phyloP scores from a whole-genome alignment of 2,797 vertebrate species.

The Rhinoraja longicauda region DNA sequence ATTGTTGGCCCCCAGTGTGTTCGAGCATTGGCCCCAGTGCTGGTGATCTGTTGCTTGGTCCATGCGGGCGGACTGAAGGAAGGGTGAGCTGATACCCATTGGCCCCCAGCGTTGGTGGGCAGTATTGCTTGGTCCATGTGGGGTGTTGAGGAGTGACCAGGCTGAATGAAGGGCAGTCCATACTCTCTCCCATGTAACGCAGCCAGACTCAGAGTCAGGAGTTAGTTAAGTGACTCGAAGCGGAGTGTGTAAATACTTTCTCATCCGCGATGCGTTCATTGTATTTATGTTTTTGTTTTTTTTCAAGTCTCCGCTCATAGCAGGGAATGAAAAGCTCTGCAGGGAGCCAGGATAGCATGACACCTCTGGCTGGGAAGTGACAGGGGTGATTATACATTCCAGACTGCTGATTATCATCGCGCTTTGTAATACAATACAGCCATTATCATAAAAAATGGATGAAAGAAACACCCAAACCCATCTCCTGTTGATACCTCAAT shows the following conservation, averaged over 20 bases:
- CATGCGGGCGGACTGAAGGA: too few relatives aligned
- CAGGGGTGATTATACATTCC: slow-evolving; percentile 31
- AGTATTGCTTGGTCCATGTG: background rate
- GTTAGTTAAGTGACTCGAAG: slow-evolving; percentile 13
- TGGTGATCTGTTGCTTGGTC: too few relatives aligned
- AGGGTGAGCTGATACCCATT: too few relatives aligned
- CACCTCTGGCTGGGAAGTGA: slow-evolving; percentile 33
- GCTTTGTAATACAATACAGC: slow-evolving; percentile 35
- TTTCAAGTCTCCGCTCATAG: background rate
- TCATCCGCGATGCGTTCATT: background rate
- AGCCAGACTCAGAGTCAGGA: background rate
- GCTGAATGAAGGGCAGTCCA: background rate
- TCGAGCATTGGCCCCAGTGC: too few relatives aligned
- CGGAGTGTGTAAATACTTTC: slow-evolving; percentile 16
- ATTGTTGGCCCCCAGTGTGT: too few relatives aligned
- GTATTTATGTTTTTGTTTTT: slow-evolving; percentile 28
- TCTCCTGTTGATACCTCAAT: slow-evolving; percentile 14
- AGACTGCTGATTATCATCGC: slow-evolving; percentile 19
- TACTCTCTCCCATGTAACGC: too few relatives aligned
- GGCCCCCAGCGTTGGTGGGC: too few relatives aligned
- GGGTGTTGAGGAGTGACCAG: background rate
- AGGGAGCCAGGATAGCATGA: background rate
- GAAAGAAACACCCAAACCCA: slow-evolving; percentile 26
- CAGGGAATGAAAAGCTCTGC: slow-evolving; percentile 28
- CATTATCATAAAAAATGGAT: slow-evolving; percentile 32